phyloP scores from a whole-genome alignment of 2,797 vertebrate species.

The Halcyon chelicuti region DNA sequence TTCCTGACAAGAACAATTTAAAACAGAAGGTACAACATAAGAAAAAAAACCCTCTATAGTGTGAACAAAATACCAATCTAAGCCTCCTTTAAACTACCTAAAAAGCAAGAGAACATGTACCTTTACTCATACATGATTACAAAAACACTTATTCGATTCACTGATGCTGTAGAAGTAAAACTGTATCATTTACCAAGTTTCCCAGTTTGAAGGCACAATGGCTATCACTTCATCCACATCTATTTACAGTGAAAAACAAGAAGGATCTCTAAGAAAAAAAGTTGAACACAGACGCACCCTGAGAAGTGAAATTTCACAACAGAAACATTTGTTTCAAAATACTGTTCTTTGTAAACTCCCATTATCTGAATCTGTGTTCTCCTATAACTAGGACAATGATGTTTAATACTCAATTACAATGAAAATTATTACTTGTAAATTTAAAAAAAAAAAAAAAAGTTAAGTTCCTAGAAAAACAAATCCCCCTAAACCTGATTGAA shows the following conservation, averaged over 20 bases:
- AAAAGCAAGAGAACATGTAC: background rate
- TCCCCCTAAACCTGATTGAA: background rate
- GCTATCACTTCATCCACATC: slow-evolving; percentile 27
- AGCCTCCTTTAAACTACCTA: background rate
- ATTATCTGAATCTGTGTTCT: slow-evolving; percentile 14
- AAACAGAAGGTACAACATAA: background rate
- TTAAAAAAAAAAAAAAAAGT: background rate
- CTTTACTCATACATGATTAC: background rate
- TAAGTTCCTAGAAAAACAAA: slow-evolving; percentile 1
- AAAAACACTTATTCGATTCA: background rate
- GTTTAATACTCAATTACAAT: slow-evolving; percentile 13
- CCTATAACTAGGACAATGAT: background rate
- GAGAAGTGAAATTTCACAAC: slow-evolving; percentile 57
- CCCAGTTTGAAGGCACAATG: slow-evolving; percentile 67
- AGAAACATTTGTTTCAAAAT: slow-evolving; percentile 32
- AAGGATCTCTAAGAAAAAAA: background rate
- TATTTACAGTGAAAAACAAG: slow-evolving; percentile 49
- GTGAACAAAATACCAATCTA: background rate
- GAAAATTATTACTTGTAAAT: slow-evolving; percentile 12
- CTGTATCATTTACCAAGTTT: slow-evolving; percentile 16
- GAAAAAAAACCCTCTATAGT: background rate
- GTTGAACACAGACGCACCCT: slow-evolving; percentile 35
- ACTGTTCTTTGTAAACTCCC: slow-evolving; percentile 55
- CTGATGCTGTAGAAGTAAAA: background rate
- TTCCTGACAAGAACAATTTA: background rate